Evolutionary conservation across 2,888 invertebrate genomes (phyloP).

Genomic region (Lymantria dispar): DNA sequence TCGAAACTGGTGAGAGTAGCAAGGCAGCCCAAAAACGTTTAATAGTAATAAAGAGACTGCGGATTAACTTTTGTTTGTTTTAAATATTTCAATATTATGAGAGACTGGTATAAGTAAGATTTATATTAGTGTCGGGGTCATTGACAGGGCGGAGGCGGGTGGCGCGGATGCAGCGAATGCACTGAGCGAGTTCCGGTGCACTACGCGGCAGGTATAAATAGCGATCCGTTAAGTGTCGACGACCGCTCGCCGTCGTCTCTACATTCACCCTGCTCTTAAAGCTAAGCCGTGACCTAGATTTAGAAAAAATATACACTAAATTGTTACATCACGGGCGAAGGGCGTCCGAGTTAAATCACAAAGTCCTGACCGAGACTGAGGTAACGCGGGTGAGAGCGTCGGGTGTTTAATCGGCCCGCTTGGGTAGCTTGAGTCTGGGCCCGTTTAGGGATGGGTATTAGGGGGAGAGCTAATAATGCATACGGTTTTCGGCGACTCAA

Average conservation of each 20-base stretch:
- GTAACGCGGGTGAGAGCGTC: constrained; percentile 42
- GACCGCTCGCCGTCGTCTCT: constrained; percentile 67
- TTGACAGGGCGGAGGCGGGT: constrained; percentile 72
- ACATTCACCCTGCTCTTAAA: constrained; percentile 52
- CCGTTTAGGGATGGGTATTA: constrained; percentile 35
- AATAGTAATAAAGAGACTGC: not conserved
- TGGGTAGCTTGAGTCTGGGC: constrained; percentile 32
- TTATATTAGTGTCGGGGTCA: constrained; percentile 58
- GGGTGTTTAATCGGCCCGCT: constrained; percentile 41
- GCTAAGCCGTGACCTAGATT: constrained; percentile 64
- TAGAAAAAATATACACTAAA: constrained; percentile 38
- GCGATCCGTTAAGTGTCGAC: constrained; percentile 81
- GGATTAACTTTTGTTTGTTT: constrained; percentile 1
- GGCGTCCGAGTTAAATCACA: constrained; percentile 26
- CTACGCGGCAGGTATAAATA: constrained; percentile 80
- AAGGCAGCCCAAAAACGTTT: no score
- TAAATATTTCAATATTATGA: not conserved
- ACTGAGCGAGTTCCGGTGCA: constrained; percentile 79
- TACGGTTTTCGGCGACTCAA: constrained; percentile 70
- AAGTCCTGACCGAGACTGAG: constrained; percentile 26
- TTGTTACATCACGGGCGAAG: constrained; percentile 39
- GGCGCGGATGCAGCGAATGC: constrained; percentile 78
- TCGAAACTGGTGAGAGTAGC: no score
- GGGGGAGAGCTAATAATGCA: constrained; percentile 68
- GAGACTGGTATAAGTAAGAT: constrained; percentile 12